These are phyloP conservation scores for Paradoxurus hermaphroditus DNA, from an alignment of 2,113 vertebrate species.

Conservation along the genomic window DNA sequence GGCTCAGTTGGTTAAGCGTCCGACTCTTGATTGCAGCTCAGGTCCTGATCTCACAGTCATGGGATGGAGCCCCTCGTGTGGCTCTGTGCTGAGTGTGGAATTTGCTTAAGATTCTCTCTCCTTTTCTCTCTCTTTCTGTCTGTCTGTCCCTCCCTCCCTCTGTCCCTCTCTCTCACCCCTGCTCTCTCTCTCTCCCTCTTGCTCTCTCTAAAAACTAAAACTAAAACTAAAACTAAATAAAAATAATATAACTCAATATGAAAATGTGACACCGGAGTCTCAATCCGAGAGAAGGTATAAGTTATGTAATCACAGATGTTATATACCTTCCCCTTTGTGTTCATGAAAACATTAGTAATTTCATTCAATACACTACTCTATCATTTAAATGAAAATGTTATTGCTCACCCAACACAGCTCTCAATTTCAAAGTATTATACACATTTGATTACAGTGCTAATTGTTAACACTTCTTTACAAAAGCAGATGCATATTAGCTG, in stretches of 20 bases:
- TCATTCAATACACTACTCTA: constrained; percentile 6
- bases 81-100: no score
- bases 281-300: neutral
- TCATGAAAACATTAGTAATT: constrained; percentile 36
- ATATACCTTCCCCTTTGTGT: neutral
- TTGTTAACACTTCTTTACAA: constrained; percentile 13
- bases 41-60: no score
- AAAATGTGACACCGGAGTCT: neutral
- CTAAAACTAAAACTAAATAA: neutral
- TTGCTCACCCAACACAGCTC: neutral
- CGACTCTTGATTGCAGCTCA: no score
- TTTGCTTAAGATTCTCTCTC: no score
- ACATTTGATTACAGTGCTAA: constrained; percentile 22
- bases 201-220: no score
- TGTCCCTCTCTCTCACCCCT: no score
- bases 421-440: constrained; percentile 16
- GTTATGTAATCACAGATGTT: neutral
- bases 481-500: neutral
- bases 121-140: no score
- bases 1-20: no score
- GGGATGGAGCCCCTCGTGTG: no score
- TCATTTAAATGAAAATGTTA: constrained; percentile 29
- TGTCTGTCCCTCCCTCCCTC: no score
- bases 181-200: no score
- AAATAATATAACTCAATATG: neutral